Evolutionary conservation across 2,888 invertebrate species (phyloP), one percentile per base, ranked within the genome.

Genomic region (Metellina segmentata): DNA sequence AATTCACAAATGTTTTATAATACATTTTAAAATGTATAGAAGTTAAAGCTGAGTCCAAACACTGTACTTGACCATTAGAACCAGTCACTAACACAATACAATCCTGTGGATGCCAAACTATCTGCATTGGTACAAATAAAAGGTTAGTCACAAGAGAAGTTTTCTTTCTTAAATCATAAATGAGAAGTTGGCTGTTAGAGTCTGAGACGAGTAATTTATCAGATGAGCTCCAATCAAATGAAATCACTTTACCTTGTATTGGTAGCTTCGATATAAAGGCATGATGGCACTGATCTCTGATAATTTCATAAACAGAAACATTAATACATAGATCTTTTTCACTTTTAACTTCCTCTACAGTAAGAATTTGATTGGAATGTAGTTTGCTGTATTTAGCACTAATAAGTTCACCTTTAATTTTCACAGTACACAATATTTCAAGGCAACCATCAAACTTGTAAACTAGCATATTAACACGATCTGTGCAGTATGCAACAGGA

Each of bases 401-500:
- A 61, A 93, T 69, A 70, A 93, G 86, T 70, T 93, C 93, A 71
- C 91, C 91, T 16, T 93, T 74, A 9, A 82, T 79, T 91, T 91
- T 91, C 1, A 89, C 75, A 61, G 87, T 89, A 20, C 91, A 88
- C 20, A 93, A 53, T n/a, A 92, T 71, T 61, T 93, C 90, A 53
- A 93, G 75, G 48, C 74, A 51, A 20, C 83, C 96, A 94, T 96
- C 96, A 70, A 97, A 95, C 93, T 96, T 96, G 94, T 98, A 97
- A 0, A 98, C 96, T 94, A 98, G 97, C 91, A 98, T 96, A 95
- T 98, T 98, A 8, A 98, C 98, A 93, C 97, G 96, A 95, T 98
- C 98, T 94, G 97, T 97, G 13, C 52, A 19, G 94, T 96, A 96
- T 61, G 97, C 96, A 78, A 97, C 96, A 16, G 98, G 98, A 94